Base-by-base conservation (phyloP, 2,113 vertebrate species). In the Pyrgilauda ruficollis region DNA sequence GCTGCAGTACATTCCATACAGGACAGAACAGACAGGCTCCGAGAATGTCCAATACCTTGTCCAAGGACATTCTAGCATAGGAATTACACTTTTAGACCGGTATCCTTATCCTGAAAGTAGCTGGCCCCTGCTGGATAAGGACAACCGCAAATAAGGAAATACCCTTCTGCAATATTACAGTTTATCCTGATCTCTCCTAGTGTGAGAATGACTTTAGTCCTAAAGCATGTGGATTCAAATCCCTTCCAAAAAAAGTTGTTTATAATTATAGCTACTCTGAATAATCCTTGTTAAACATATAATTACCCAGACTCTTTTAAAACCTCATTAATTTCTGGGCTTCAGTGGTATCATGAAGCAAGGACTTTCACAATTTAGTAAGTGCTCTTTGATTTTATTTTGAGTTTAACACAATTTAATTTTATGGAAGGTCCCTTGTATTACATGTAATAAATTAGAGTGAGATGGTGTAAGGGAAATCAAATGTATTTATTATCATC, bases 211-310 rank as follows among this genome's bases (percentile, higher is more conserved):
- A 63, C 74, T 95, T 91, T 63, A 85, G 74, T 97, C 30, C 70
- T 69, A 69, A 93, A 94, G 79, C 70, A 69, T 89, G 75, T 85
- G 87, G 84, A 93, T 96, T 93, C 53, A 94, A 88, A 91, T 82
- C n/a, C 43, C 43, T 90, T 91, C 91, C 87, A 93, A 94, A 94
- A 77, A 78, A 75, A 43, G 63, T 93, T 96, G 70, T 64, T 94
- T 88, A 67, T 91, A 91, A 96, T 94, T 94, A 85, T 58, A 91
- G 59, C 75, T 93, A 67, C 82, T 85, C 74, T 83, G 91, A 49
- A 77, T 94, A 87, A 91, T 95, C 91, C 91, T 94, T 90, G 74
- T 96, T 95, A 96, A 96, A 96, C 46, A 39, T 94, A 39, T 74
- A 96, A 95, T 96, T 91, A 90, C 69, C 74, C 70, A 85, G 78